These are phyloP conservation scores for Cryptoprocta ferox DNA, from an alignment of 2,797 vertebrate genomes.

Conservation along the genomic window DNA sequence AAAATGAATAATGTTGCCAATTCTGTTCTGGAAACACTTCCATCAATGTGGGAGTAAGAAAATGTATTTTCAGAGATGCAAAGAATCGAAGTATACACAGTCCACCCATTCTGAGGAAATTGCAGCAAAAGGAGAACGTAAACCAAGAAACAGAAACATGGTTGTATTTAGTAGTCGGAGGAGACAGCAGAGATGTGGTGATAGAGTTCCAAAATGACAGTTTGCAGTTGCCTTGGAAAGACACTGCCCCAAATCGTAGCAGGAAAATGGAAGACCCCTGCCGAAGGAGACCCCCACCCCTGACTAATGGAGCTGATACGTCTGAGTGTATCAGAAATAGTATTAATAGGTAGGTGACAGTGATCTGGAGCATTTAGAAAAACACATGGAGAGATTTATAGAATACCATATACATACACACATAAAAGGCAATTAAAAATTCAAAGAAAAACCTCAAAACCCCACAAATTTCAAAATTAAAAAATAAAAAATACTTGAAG, in stretches of 20 bases:
- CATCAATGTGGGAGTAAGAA: not conserved
- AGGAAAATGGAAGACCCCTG: not conserved
- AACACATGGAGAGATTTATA: not conserved
- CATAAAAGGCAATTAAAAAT: not conserved
- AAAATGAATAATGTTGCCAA: not conserved
- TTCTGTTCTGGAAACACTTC: not conserved
- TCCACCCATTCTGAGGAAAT: not conserved
- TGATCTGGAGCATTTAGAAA: not conserved
- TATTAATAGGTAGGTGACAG: not conserved
- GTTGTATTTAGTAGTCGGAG: not conserved
- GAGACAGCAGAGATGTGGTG: not conserved
- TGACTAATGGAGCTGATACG: not conserved
- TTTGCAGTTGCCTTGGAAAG: not conserved
- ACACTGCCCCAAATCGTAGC: not conserved
- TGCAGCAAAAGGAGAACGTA: not conserved
- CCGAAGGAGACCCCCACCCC: not conserved
- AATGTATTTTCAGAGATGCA: not conserved
- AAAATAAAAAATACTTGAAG: not conserved
- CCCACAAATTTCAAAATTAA: too few species aligned
- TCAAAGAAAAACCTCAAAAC: too few species aligned
- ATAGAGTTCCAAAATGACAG: not conserved
- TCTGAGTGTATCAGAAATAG: not conserved
- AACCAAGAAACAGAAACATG: not conserved
- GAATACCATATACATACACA: not conserved
- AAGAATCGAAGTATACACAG: not conserved